A percentile compares a stretch with the other conserved stretches of the same genome.
Evolutionary conservation across 2,113 vertebrate genomes (phyloP).

Genomic region (Albula glossodonta): DNA sequence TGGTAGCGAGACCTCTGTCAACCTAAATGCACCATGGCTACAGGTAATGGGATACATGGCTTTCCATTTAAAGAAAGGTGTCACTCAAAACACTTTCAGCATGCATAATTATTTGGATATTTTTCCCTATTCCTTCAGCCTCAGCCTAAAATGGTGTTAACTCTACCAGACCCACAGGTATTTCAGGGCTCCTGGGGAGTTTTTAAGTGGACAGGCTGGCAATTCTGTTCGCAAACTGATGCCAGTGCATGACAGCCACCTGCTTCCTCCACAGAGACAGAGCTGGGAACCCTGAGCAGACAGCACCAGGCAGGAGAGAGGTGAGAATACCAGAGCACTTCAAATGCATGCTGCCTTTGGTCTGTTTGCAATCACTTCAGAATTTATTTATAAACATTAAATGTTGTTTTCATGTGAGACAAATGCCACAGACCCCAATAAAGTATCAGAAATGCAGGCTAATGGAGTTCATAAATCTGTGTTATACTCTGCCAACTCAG

Average conservation of each 20-base stretch:
- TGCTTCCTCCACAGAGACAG: constrained; percentile 60
- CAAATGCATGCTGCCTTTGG: constrained; percentile 25
- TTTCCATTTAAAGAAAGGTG: not conserved
- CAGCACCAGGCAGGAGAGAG: constrained; percentile 22
- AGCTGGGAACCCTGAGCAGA: constrained; percentile 35
- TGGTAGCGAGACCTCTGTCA: constrained; percentile 27
- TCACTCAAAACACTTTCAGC: not conserved
- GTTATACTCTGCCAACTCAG: constrained; percentile 67
- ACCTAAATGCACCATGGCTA: not conserved
- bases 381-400: not conserved
- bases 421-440: constrained; percentile 67
- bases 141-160: constrained; percentile 57
- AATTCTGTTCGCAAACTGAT: constrained; percentile 48
- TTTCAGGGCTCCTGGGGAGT: constrained; percentile 58
- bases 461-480: constrained; percentile 75
- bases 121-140: constrained; percentile 30
- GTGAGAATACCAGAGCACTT: not conserved
- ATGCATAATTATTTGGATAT: not conserved
- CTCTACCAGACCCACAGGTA: constrained; percentile 53
- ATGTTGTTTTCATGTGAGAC: constrained; percentile 49
- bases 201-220: constrained; percentile 66
- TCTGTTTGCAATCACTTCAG: constrained; percentile 66
- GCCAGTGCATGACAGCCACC: constrained; percentile 57
- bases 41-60: not conserved
- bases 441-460: constrained; percentile 66